These are phyloP conservation scores for Trichogramma evanescens DNA, from an alignment of 2,888 invertebrate species.

Conservation along the genomic window DNA sequence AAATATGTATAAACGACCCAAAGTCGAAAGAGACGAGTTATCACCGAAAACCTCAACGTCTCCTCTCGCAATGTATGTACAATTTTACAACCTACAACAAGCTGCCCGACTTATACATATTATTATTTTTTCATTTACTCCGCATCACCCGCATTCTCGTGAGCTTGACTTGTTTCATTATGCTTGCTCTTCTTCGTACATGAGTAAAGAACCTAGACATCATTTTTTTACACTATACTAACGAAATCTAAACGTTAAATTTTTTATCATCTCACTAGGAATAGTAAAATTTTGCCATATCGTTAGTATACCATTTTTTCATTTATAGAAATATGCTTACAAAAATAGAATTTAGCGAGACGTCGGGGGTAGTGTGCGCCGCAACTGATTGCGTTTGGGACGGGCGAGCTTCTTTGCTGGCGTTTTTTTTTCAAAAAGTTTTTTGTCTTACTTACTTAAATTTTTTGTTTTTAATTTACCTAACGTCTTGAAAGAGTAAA, in stretches of 20 bases:
- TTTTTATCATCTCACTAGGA: conserved; percentile 48
- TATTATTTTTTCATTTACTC: conserved; percentile 23
- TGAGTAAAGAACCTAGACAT: conserved; percentile 48
- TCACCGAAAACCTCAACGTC: conserved; percentile 41
- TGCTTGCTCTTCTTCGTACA: conserved; percentile 40
- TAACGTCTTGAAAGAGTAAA: conserved; percentile 13
- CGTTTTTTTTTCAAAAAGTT: conserved; percentile 1
- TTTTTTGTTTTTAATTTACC: conserved; percentile 11
- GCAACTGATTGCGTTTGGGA: conserved; percentile 35
- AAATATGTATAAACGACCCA: conserved; percentile 27
- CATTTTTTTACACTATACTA: conserved; percentile 48
- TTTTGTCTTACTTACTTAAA: conserved; percentile 20
- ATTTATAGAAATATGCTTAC: conserved; percentile 49
- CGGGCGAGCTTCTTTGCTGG: conserved; percentile 34
- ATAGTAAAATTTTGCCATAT: conserved; percentile 47
- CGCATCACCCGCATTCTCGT: conserved; percentile 19
- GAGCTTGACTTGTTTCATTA: conserved; percentile 24
- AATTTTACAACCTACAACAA: conserved; percentile 52
- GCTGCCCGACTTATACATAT: conserved; percentile 42
- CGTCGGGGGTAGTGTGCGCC: conserved; percentile 39
- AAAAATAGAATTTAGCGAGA: conserved; percentile 49
- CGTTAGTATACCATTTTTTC: conserved; percentile 44
- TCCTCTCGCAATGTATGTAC: conserved; percentile 57
- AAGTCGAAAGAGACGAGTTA: conserved; percentile 37
- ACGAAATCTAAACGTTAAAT: conserved; percentile 49